phyloP scores from a whole-genome alignment of 2,888 invertebrate genomes.

The Melieria omissa region DNA sequence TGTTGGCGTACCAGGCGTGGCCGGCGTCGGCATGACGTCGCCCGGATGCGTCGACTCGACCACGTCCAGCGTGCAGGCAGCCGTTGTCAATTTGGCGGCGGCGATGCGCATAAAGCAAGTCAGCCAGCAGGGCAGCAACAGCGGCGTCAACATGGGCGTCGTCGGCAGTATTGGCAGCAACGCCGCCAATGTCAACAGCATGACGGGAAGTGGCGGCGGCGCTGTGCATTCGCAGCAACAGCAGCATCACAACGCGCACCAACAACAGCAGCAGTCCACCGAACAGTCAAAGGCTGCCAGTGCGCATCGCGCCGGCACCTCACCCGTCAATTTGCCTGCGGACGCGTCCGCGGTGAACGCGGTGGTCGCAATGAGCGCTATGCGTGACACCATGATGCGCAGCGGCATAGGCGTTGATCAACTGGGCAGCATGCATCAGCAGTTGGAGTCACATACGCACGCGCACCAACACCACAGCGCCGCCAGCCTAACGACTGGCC shows the following conservation, averaged over 20 bases:
- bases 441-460: slow-evolving; percentile 46
- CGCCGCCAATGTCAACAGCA: slow-evolving; percentile 9
- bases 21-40: slow-evolving; percentile 67
- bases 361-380: slow-evolving; percentile 72
- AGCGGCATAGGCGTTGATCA: slow-evolving; percentile 67
- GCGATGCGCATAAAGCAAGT: slow-evolving; percentile 75
- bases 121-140: slow-evolving; percentile 39
- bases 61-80: slow-evolving; percentile 73
- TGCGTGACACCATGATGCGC: slow-evolving; percentile 70
- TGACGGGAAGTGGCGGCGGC: slow-evolving; percentile 36
- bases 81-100: slow-evolving; percentile 79
- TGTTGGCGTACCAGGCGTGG: slow-evolving; percentile 58
- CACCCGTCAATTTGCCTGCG: slow-evolving; percentile 53
- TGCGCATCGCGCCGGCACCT: slow-evolving; percentile 44
- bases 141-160: slow-evolving; percentile 17
- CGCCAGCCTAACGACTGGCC: slow-evolving; percentile 27
- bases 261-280: slow-evolving; percentile 30
- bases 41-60: slow-evolving; percentile 66
- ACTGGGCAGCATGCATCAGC: slow-evolving; percentile 45
- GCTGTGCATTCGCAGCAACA: slow-evolving; percentile 44
- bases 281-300: neutral
- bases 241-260: slow-evolving; percentile 40
- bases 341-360: slow-evolving; percentile 63
- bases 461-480: slow-evolving; percentile 31
- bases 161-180: neutral